Evolutionary conservation across 2,888 invertebrate genomes (phyloP).

Genomic region (Choristoneura rosaceana): DNA sequence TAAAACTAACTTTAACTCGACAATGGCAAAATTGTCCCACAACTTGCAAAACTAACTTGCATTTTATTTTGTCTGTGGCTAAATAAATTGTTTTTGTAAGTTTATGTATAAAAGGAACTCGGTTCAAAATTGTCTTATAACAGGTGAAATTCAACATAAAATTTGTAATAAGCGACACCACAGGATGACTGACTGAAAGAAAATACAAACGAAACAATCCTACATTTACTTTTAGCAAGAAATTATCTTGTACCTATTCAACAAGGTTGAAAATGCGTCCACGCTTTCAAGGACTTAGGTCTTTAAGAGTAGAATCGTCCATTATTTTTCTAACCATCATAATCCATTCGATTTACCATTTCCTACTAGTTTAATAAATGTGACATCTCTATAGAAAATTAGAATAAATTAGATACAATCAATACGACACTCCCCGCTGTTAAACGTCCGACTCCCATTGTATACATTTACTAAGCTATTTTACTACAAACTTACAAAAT

Average conservation of each 20-base stretch:
- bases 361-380: constrained; percentile 42
- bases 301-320: neutral
- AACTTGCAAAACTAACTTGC: too few relatives aligned
- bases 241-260: neutral
- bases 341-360: constrained; percentile 43
- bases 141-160: constrained; percentile 27
- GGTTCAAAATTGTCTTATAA: neutral
- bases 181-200: neutral
- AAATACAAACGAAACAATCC: neutral
- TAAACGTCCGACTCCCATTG: constrained; percentile 43
- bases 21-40: too few relatives aligned
- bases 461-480: constrained; percentile 36
- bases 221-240: neutral
- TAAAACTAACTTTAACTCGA: too few relatives aligned
- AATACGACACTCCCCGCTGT: constrained; percentile 48
- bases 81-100: too few relatives aligned
- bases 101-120: neutral
- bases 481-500: constrained; percentile 14
- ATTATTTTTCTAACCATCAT: constrained; percentile 42
- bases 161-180: constrained; percentile 10
- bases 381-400: constrained; percentile 46
- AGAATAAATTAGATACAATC: constrained; percentile 44
- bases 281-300: neutral
- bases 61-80: too few relatives aligned
- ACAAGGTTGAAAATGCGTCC: neutral